Conservation (phyloP, 2,113 vertebrate species). For the Herpailurus yagouaroundi region DNA sequence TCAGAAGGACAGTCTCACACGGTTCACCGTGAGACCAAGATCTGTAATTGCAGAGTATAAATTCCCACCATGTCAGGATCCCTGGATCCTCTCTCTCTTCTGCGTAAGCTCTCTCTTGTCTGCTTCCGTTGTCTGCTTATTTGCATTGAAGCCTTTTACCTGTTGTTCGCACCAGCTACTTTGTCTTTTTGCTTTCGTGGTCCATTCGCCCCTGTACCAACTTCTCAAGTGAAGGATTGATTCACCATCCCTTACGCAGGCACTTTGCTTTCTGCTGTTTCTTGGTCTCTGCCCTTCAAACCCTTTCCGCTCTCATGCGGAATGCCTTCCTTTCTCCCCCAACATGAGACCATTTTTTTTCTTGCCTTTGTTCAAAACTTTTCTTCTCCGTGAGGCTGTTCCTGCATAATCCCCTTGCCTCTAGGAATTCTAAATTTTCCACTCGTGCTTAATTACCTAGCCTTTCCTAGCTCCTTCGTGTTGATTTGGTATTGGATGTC, state of each 20-base stretch:
- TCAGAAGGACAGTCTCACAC: not conserved
- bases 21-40: not conserved
- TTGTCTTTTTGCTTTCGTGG: not conserved
- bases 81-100: not conserved
- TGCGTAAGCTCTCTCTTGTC: not conserved
- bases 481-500: not conserved
- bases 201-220: not conserved
- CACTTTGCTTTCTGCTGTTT: not conserved
- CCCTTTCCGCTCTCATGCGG: rapidly evolving
- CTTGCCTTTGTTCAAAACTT: not conserved
- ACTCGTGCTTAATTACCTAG: not conserved
- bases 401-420: not conserved
- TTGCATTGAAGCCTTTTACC: not conserved
- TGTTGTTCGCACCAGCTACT: not conserved
- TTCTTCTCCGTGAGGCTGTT: not conserved
- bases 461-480: not conserved
- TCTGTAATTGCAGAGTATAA: not conserved
- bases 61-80: not conserved
- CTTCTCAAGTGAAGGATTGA: not conserved
- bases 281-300: not conserved
- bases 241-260: not conserved
- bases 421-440: not conserved
- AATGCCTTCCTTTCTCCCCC: not conserved
- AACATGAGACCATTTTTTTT: not conserved
- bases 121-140: not conserved